phyloP scores from a whole-genome alignment of 2,113 vertebrate genomes.

The Naja naja region DNA sequence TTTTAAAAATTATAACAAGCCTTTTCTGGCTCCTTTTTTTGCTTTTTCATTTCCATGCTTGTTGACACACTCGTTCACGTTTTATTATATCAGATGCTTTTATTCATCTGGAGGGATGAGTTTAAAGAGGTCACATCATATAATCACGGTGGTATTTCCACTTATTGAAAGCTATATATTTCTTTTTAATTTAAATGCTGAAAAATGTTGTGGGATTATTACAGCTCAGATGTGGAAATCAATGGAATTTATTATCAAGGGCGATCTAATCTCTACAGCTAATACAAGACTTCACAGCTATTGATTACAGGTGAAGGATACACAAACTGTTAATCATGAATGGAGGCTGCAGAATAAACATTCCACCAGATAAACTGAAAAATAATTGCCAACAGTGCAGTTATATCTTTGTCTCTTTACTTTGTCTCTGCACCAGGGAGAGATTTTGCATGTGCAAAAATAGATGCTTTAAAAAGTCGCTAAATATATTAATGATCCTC shows the following conservation, averaged over 20 bases:
- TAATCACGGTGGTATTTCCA: conserved; percentile 63
- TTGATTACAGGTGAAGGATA: conserved; percentile 79
- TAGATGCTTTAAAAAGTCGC: neutral
- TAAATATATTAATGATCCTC: conserved; percentile 40
- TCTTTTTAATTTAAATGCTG: conserved; percentile 79
- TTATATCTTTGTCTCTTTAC: conserved; percentile 59
- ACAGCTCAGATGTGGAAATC: conserved; percentile 74
- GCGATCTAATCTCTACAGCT: conserved; percentile 77
- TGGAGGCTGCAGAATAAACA: conserved; percentile 67
- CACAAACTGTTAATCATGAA: conserved; percentile 74
- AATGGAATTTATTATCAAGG: conserved; percentile 82
- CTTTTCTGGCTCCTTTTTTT: conserved; percentile 52
- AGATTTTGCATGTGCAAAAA: conserved; percentile 51
- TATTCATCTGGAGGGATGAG: conserved; percentile 58
- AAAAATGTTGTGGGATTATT: conserved; percentile 69
- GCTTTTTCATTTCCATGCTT: conserved; percentile 48
- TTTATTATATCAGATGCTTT: conserved; percentile 53
- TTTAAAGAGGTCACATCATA: conserved; percentile 62
- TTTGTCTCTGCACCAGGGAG: conserved; percentile 23
- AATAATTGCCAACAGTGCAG: conserved; percentile 61
- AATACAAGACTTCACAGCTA: conserved; percentile 75
- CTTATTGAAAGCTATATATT: conserved; percentile 66
- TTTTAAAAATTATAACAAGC: conserved; percentile 35
- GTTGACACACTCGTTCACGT: conserved; percentile 63
- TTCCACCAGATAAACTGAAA: conserved; percentile 60